These are phyloP conservation scores for Acanthacorydalis orientalis DNA, from an alignment of 2,888 invertebrate species.

Conservation along the genomic window DNA sequence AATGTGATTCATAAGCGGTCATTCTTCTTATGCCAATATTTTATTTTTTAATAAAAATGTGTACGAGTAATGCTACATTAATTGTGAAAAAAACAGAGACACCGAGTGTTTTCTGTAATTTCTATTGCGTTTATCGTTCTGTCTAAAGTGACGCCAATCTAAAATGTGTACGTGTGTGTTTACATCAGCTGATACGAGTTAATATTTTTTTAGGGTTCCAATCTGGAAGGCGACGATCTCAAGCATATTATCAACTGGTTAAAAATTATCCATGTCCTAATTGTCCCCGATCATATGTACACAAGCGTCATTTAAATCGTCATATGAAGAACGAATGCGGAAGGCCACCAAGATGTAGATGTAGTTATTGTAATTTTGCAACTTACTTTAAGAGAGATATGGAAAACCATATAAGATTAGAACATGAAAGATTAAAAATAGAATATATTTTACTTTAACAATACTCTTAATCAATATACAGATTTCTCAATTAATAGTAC, in stretches of 20 bases:
- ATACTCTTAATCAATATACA: no score
- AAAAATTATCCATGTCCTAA: slow-evolving; percentile 16
- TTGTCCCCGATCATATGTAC: slow-evolving; percentile 20
- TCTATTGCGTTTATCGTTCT: no score
- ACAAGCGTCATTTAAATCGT: slow-evolving; percentile 19
- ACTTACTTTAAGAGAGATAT: slow-evolving; percentile 9
- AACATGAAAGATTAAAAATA: slow-evolving; percentile 1
- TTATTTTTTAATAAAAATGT: no score
- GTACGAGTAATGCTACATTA: no score
- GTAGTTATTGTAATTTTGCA: slow-evolving; percentile 19
- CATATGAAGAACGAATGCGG: slow-evolving; percentile 22
- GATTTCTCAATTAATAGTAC: no score
- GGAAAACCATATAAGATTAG: background rate
- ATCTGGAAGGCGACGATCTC: background rate
- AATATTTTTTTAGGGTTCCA: background rate
- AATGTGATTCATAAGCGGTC: no score
- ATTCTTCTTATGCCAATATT: no score
- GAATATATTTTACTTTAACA: background rate
- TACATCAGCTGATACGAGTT: background rate
- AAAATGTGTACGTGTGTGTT: no score
- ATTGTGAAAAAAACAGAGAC: no score
- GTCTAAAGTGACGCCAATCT: no score
- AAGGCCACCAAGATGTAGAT: slow-evolving; percentile 20
- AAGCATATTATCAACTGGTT: slow-evolving; percentile 1
- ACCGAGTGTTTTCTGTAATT: no score